Base-by-base conservation (phyloP, 2,113 vertebrate species). In the Carassius carassius region DNA sequence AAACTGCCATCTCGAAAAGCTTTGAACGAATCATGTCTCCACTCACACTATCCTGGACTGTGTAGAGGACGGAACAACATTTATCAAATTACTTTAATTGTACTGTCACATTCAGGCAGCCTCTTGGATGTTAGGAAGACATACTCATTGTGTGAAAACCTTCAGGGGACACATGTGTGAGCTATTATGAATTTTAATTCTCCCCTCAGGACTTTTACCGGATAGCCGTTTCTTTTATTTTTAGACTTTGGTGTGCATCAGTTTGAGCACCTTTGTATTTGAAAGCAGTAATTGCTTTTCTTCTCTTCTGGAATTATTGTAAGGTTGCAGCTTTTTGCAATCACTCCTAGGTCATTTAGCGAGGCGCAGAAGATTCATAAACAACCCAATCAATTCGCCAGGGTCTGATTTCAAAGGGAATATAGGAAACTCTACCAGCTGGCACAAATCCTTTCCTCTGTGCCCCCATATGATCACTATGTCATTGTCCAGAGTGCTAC, bases 381-480 rank as follows among this genome's bases (percentile, higher is more conserved):
- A 81, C 65, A 72, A 58, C 77, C 58, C n/a, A 65, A 85, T 83
- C 70, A 84, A 78, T 79, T 65, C 29, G 8, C 62, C 4, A 21
- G 47, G 44, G 29, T 41, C 58, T 78, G 80, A 83, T 85, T 82
- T 85, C 69, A 65, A 21, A 12, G 1, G 67, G 35, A 67, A 13
- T 35, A 80, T 80, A 82, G 85, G 85, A 90, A 87, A 92, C 54
- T 74, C 89, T 87, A 88, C 90, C 91, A 84, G 84, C 89, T 82
- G 88, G 89, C 85, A 92, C 89, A 92, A 91, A 92, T 91, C 86
- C 88, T 83, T 77, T 58, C 87, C 86, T 85, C 86, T 77, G 49
- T 78, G 89, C 91, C 91, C 89, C 41, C 91, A 91, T 93, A 90
- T 93, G 91, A 93, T 93, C 92, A 93, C 92, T 90, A 81, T 91